Base-by-base conservation (phyloP, 2,113 vertebrate species). In the Illadopsis cleaveri region DNA sequence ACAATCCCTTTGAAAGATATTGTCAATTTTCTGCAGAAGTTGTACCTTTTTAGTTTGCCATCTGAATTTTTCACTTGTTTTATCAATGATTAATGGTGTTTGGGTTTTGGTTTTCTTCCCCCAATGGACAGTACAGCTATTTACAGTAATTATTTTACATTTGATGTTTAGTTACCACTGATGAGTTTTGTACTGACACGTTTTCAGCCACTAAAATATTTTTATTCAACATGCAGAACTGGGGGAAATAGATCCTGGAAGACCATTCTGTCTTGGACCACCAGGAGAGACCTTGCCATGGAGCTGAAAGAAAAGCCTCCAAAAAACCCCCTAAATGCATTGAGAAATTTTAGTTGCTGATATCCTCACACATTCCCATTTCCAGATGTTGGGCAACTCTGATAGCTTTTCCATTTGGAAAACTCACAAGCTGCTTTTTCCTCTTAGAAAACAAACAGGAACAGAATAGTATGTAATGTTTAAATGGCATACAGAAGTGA, bases 241-340 rank as follows among this genome's bases (percentile, higher is more conserved):
- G 9, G 83, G 87, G 37, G 92, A 94, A 51, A 96, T 97, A 68
- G 31, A 97, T 5, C 21, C 62, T 35, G 94, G 92, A 98, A 97
- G 97, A 98, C 12, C 87, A 93, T 60, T 90, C 98, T 78, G 98
- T 98, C 78, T 62, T 96, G 57, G 62, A 97, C 58, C 86, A 92
- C 40, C 80, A 95, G 2, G 97, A 98, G 86, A 97, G 97, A 54
- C 96, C 97, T 79, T 95, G 91, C 76, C 97, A 97, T 56, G 81
- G 94, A 84, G 96, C 96, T 73, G 40, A 98, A 33, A 93, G 78
- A 28, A 87, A 57, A 35, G 22, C 19, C 37, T 44, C 31, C 2
- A 54, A 76, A 89, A 76, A 97, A 98, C 15, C 23, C 23, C 47
- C 47, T 48, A 40, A 86, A 87, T 47, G 15, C 60, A 60, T 25